A percentile compares a stretch with the other conserved stretches of the same genome.
phyloP scores from a whole-genome alignment of 2,888 invertebrate species.

The Priocnemis perturbator region DNA sequence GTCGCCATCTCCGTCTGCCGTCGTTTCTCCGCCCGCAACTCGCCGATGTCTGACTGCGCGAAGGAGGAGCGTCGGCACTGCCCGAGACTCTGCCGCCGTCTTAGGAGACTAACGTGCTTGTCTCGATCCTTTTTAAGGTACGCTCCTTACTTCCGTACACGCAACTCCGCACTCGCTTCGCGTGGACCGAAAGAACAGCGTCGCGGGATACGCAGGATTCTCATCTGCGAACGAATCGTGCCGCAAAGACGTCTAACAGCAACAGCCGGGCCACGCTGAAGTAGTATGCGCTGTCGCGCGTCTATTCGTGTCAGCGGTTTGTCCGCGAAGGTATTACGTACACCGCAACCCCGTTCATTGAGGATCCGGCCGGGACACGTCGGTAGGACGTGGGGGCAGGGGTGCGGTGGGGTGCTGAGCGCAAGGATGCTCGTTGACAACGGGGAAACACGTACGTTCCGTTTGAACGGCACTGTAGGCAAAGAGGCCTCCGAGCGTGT shows the following conservation, averaged over 20 bases:
- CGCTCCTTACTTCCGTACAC: no score
- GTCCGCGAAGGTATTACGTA: conserved; percentile 8
- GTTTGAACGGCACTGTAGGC: conserved; percentile 66
- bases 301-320: conserved; percentile 15
- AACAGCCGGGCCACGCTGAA: not conserved
- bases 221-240: no score
- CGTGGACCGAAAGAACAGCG: no score
- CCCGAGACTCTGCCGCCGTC: no score
- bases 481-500: conserved; percentile 62
- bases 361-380: not conserved
- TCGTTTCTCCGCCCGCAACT: not conserved
- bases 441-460: conserved; percentile 51
- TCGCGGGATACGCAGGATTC: no score
- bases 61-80: no score
- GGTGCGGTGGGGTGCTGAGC: conserved; percentile 22
- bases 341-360: not conserved
- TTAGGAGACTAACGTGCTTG: no score
- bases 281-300: not conserved
- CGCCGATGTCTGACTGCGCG: not conserved
- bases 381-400: conserved; percentile 6
- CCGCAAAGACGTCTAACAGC: not conserved
- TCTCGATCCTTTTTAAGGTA: no score
- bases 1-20: not conserved
- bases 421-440: conserved; percentile 39
- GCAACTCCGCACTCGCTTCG: no score